Conservation (phyloP, 30 jellyfish, hydroid and myxozoan species). For the Phacellophora camtschatica region DNA sequence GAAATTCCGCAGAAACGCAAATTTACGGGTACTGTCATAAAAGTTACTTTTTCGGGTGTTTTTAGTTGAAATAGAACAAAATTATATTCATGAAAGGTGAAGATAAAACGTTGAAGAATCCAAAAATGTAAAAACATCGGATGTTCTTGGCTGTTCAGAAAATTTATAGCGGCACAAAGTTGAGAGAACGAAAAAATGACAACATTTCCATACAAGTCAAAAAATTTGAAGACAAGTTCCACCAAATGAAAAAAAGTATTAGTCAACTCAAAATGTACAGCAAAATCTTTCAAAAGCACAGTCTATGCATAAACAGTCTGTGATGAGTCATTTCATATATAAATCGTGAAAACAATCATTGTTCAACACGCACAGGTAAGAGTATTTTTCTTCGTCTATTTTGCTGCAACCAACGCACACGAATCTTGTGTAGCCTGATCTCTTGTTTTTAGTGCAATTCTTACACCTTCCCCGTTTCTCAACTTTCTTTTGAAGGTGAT, state of each 20-base stretch:
- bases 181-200: too few relatives aligned
- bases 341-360: not conserved
- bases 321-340: not conserved
- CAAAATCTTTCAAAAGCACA: too few relatives aligned
- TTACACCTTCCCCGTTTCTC: slow-evolving; percentile 30
- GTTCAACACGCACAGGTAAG: slow-evolving; percentile 1
- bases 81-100: not conserved
- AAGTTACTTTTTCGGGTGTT: not conserved
- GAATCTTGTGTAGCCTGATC: not conserved
- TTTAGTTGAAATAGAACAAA: not conserved
- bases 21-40: not conserved
- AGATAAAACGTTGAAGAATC: not conserved
- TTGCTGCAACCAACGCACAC: slow-evolving; percentile 15
- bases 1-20: not conserved
- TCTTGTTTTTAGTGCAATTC: not conserved
- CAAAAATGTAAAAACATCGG: too few relatives aligned
- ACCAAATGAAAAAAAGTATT: too few relatives aligned
- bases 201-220: too few relatives aligned
- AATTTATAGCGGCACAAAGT: too few relatives aligned
- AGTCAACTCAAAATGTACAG: too few relatives aligned
- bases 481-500: slow-evolving; percentile 8
- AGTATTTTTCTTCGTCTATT: not conserved
- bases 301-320: too few relatives aligned
- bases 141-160: too few relatives aligned
- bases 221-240: too few relatives aligned